Evolutionary conservation across 2,113 vertebrate species (phyloP).

Genomic region (Elephantulus edwardii): DNA sequence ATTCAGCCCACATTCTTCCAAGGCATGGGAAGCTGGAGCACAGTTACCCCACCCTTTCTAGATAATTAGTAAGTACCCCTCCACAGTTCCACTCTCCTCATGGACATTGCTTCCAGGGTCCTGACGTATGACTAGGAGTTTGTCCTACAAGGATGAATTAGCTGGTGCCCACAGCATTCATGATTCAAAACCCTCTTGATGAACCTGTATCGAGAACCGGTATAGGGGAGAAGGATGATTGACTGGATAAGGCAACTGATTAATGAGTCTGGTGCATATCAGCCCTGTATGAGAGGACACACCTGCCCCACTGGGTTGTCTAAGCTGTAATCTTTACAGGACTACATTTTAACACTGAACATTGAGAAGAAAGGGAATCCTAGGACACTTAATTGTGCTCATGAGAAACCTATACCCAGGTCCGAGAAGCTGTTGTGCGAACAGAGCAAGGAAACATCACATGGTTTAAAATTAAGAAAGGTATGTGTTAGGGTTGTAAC

Average conservation of each 20-base stretch:
- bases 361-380: no score
- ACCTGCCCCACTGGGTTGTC: not conserved
- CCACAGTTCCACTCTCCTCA: not conserved
- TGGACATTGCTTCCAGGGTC: not conserved
- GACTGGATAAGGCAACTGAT: not conserved
- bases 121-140: not conserved
- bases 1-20: not conserved
- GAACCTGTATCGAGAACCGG: fast-evolving
- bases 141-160: not conserved
- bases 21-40: not conserved
- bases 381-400: no score
- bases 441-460: no score
- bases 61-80: no score
- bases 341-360: no score
- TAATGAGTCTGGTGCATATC: not conserved
- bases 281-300: not conserved
- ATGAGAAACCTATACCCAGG: no score
- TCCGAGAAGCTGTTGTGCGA: no score
- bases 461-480: no score
- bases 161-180: fast-evolving
- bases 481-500: no score
- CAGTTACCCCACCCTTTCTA: not conserved
- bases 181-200: not conserved
- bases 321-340: not conserved
- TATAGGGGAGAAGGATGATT: not conserved